Conservation (phyloP, 1,140 invertebrate species). For the Drosophila pandora region DNA sequence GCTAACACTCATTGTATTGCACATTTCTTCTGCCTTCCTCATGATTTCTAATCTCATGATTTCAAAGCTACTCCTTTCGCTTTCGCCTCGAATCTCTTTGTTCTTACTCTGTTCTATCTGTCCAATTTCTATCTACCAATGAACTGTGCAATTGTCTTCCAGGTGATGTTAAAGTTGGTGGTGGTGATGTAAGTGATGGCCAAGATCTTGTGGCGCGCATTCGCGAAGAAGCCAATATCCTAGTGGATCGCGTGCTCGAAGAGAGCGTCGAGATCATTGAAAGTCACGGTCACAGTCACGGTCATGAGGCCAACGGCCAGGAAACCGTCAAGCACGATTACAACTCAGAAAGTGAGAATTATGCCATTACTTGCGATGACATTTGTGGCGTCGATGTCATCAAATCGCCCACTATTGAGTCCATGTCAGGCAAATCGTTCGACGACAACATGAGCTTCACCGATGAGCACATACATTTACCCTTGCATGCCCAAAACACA, state of each 20-base stretch:
- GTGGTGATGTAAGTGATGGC: slow-evolving; percentile 47
- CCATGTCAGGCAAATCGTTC: slow-evolving; percentile 83
- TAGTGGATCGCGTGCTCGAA: slow-evolving; percentile 82
- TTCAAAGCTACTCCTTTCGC: not conserved
- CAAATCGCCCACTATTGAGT: slow-evolving; percentile 83
- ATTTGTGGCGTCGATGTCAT: slow-evolving; percentile 81
- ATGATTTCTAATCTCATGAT: slow-evolving; percentile 62
- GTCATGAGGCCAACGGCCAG: slow-evolving; percentile 65
- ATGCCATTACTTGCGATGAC: slow-evolving; percentile 83
- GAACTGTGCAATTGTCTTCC: slow-evolving; percentile 77
- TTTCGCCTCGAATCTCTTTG: not conserved
- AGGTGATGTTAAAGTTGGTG: slow-evolving; percentile 76
- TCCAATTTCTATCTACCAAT: slow-evolving; percentile 70
- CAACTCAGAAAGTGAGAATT: slow-evolving; percentile 83
- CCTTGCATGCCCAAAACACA: slow-evolving; percentile 65
- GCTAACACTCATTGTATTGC: slow-evolving; percentile 48
- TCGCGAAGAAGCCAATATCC: slow-evolving; percentile 77
- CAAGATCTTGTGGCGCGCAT: slow-evolving; percentile 67
- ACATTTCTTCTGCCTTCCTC: slow-evolving; percentile 56
- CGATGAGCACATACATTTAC: slow-evolving; percentile 75
- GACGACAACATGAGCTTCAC: slow-evolving; percentile 83
- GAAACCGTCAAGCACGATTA: slow-evolving; percentile 69
- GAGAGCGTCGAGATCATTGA: slow-evolving; percentile 80
- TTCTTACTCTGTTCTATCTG: slow-evolving; percentile 43
- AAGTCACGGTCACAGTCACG: slow-evolving; percentile 68